phyloP scores from a whole-genome alignment of 2,888 invertebrate species.

The Phyto melanocephala region DNA sequence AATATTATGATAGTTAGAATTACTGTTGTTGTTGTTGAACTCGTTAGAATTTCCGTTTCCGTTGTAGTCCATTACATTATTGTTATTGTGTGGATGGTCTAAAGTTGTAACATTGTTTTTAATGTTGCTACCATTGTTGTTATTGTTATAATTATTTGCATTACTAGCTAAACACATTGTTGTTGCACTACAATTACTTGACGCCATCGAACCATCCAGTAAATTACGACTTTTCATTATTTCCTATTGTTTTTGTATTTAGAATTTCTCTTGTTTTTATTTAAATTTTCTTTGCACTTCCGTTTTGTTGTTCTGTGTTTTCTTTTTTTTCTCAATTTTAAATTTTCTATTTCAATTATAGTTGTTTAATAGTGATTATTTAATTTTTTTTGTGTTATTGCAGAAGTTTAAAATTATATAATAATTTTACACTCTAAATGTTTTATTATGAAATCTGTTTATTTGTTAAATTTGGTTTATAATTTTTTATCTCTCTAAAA shows the following conservation, averaged over 20 bases:
- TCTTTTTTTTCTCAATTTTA: neutral
- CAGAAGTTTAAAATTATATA: neutral
- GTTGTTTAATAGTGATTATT: neutral
- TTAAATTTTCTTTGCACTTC: conserved; percentile 23
- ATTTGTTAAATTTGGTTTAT: conserved; percentile 38
- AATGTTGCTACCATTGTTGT: conserved; percentile 43
- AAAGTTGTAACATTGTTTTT: conserved; percentile 46
- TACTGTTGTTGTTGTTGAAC: conserved; percentile 68
- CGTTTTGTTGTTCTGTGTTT: conserved; percentile 20
- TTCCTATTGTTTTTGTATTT: conserved; percentile 54
- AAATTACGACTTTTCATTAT: conserved; percentile 75
- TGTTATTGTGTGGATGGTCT: conserved; percentile 51
- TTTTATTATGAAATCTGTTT: conserved; percentile 3
- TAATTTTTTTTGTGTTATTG: conserved; percentile 16
- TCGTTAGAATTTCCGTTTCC: conserved; percentile 75
- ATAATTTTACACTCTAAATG: neutral
- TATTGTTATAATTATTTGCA: conserved; percentile 59
- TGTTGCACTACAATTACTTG: conserved; percentile 54
- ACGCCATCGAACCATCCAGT: conserved; percentile 71
- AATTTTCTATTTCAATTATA: neutral
- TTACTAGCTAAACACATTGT: conserved; percentile 59
- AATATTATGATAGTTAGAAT: conserved; percentile 60
- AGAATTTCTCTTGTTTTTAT: conserved; percentile 17
- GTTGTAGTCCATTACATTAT: conserved; percentile 66
- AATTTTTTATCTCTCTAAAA: conserved; percentile 23